A percentile compares a stretch with the other conserved stretches of the same genome.
Evolutionary conservation across 2,113 vertebrate genomes (phyloP).

Genomic region (Microcebus ravelobensis): DNA sequence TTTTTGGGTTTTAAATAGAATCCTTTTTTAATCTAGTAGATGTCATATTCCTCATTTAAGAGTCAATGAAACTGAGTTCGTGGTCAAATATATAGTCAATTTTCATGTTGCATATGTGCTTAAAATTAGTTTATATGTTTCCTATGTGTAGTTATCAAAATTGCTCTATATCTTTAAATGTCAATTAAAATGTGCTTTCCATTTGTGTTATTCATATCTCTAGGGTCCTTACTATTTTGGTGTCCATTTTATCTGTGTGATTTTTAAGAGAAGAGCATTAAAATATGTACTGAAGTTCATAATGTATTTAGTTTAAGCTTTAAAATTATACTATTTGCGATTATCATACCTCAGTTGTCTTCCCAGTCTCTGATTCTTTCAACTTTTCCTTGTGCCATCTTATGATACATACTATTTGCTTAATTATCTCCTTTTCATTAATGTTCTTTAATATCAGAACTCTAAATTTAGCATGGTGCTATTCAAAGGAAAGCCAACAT

Average conservation of each 20-base stretch:
- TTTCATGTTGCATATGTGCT: not conserved
- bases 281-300: not conserved
- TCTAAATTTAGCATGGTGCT: not conserved
- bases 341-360: not conserved
- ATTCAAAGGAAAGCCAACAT: not conserved
- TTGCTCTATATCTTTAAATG: not conserved
- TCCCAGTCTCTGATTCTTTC: not conserved
- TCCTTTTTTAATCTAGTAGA: not conserved
- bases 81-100: not conserved
- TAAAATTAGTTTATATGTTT: not conserved
- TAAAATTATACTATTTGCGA: not conserved
- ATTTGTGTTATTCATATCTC: not conserved
- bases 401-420: not conserved
- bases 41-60: not conserved
- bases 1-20: not conserved
- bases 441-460: not conserved
- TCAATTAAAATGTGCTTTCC: not conserved
- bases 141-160: not conserved
- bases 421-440: not conserved
- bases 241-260: not conserved
- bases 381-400: not conserved
- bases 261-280: not conserved
- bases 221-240: not conserved
- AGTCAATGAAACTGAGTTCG: not conserved
- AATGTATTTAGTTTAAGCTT: not conserved